Percentiles rank a stretch among this genome's conserved stretches.
These are phyloP conservation scores for Ericerus pela DNA, from an alignment of 1,140 invertebrate species.

Conservation along the genomic window DNA sequence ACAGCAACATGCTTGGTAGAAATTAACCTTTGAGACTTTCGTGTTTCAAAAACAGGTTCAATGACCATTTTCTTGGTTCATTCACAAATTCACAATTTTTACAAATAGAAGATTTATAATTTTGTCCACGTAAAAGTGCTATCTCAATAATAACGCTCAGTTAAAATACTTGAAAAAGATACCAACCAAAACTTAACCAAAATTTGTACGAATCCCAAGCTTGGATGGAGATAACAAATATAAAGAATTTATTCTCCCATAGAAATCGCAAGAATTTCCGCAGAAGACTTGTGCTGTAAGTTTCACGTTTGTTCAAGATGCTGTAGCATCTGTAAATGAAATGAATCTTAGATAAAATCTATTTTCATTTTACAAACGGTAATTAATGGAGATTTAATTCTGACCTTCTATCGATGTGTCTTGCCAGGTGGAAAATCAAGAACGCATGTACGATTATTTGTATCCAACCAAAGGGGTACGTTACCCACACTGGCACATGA, in stretches of 20 bases:
- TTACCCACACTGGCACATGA: not conserved
- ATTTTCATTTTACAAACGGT: not conserved
- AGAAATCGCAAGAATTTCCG: not conserved
- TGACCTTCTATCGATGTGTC: slow-evolving; percentile 1
- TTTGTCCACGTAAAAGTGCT: too few species aligned
- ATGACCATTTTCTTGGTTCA: too few species aligned
- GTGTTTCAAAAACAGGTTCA: too few species aligned
- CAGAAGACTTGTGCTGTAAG: not conserved
- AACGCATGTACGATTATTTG: not conserved
- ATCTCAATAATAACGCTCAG: too few species aligned
- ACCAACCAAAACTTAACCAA: too few species aligned
- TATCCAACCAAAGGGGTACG: not conserved
- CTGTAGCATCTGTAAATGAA: not conserved
- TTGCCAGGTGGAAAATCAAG: not conserved
- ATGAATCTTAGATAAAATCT: not conserved
- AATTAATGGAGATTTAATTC: not conserved
- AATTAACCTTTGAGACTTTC: too few species aligned
- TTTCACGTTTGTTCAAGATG: not conserved
- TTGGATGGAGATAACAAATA: not conserved
- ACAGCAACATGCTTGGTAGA: too few species aligned
- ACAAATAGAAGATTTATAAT: too few species aligned
- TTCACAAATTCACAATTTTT: too few species aligned
- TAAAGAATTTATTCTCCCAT: not conserved
- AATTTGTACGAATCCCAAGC: too few species aligned
- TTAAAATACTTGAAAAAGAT: too few species aligned